Conservation (phyloP, 2,113 vertebrate species). For the Telmatochromis sp. region DNA sequence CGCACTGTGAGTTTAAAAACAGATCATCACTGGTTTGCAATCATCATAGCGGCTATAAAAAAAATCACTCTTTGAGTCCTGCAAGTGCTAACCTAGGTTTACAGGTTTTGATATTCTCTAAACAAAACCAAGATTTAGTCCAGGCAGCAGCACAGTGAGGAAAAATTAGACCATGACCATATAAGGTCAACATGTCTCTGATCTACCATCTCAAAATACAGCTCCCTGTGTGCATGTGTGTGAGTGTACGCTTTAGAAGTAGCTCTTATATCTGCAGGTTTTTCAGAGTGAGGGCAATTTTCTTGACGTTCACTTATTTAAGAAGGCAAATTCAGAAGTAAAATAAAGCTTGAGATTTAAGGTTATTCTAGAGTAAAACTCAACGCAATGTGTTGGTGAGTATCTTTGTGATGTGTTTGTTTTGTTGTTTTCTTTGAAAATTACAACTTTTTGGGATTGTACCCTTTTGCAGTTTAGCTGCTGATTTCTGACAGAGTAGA, state of each 20-base stretch:
- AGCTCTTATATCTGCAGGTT: background rate
- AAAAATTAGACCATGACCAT: constrained; percentile 41
- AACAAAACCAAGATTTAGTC: constrained; percentile 7
- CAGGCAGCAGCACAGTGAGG: constrained; percentile 6
- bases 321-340: background rate
- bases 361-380: background rate
- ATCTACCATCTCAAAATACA: constrained; percentile 17
- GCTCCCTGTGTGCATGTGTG: background rate
- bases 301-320: background rate
- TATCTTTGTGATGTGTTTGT: background rate
- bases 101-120: constrained; percentile 21
- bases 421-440: background rate
- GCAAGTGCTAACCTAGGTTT: background rate
- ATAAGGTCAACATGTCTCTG: constrained; percentile 52
- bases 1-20: background rate
- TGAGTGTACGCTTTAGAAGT: background rate
- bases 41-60: background rate
- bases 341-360: background rate
- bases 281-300: background rate
- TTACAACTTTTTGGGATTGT: background rate
- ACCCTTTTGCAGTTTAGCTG: background rate
- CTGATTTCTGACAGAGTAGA: background rate
- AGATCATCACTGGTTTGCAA: background rate
- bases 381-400: background rate
- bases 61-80: background rate